Percentiles rank a stretch among this genome's conserved stretches.
These are phyloP conservation scores for Urocolius indicus DNA, from an alignment of 2,113 vertebrate species.

Conservation along the genomic window DNA sequence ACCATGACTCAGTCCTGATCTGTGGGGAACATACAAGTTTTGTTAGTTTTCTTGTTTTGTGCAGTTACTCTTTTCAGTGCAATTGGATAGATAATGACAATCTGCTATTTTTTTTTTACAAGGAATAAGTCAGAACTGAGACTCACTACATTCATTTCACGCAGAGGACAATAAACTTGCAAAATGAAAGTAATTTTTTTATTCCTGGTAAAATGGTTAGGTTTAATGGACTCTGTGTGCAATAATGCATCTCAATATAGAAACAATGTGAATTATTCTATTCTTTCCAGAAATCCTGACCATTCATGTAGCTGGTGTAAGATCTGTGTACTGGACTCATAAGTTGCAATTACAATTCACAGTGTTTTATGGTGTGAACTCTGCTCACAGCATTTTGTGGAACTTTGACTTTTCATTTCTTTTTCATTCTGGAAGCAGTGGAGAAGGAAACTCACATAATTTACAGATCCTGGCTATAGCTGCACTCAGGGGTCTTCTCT, in stretches of 20 bases:
- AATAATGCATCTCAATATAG: background rate
- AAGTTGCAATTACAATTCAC: background rate
- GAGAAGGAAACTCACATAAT: background rate
- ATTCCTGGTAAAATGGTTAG: background rate
- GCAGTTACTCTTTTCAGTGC: background rate
- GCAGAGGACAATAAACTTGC: background rate
- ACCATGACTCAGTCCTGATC: background rate
- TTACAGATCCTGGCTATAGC: background rate
- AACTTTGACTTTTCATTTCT: background rate
- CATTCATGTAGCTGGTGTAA: background rate
- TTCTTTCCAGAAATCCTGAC: background rate
- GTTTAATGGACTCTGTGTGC: background rate
- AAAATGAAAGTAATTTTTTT: background rate
- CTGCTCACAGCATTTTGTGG: background rate
- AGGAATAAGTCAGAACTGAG: background rate
- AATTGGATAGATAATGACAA: background rate
- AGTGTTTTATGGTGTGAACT: background rate
- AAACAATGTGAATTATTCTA: fast-evolving
- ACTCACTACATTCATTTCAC: background rate
- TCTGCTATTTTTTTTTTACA: background rate
- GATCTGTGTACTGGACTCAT: background rate
- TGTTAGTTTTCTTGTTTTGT: background rate
- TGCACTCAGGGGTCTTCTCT: background rate
- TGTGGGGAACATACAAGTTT: background rate
- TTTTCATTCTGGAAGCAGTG: background rate